A percentile compares a stretch with the other conserved stretches of the same genome.
Evolutionary conservation across 2,888 invertebrate species (phyloP).

Genomic region (Drosophila melanosoma): DNA sequence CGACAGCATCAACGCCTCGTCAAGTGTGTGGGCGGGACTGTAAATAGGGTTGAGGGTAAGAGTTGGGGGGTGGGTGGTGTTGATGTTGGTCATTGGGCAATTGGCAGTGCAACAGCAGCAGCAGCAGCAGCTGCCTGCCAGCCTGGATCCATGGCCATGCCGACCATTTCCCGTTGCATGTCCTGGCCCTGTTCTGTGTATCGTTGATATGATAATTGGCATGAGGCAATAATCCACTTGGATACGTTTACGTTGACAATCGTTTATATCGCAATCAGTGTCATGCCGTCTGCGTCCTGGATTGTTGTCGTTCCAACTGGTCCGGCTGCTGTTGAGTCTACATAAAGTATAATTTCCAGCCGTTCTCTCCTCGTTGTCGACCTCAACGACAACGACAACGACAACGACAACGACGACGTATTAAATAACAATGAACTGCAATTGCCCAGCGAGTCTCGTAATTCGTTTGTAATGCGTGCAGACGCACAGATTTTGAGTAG

Average conservation of each 20-base stretch:
- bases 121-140: slow-evolving; percentile 19
- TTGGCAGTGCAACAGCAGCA: slow-evolving; percentile 46
- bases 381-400: slow-evolving; percentile 47
- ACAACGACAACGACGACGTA: slow-evolving; percentile 66
- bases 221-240: slow-evolving; percentile 83
- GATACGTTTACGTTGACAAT: slow-evolving; percentile 82
- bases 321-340: slow-evolving; percentile 48
- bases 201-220: slow-evolving; percentile 82
- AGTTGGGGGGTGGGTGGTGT: slow-evolving; percentile 6
- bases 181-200: slow-evolving; percentile 59
- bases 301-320: slow-evolving; percentile 35
- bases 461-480: slow-evolving; percentile 80
- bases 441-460: slow-evolving; percentile 79
- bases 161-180: slow-evolving; percentile 49
- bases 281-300: slow-evolving; percentile 67
- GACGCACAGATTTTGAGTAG: slow-evolving; percentile 80
- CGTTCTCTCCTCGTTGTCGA: slow-evolving; percentile 39
- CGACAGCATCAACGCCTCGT: slow-evolving; percentile 79
- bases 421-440: slow-evolving; percentile 82
- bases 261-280: slow-evolving; percentile 82
- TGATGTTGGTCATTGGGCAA: slow-evolving; percentile 50
- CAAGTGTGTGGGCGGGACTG: slow-evolving; percentile 59
- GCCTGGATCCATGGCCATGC: slow-evolving; percentile 21
- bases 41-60: not conserved
- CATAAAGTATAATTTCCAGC: slow-evolving; percentile 79